Evolutionary conservation across 1,140 invertebrate genomes (phyloP).

Genomic region (Drosophila seguyi): DNA sequence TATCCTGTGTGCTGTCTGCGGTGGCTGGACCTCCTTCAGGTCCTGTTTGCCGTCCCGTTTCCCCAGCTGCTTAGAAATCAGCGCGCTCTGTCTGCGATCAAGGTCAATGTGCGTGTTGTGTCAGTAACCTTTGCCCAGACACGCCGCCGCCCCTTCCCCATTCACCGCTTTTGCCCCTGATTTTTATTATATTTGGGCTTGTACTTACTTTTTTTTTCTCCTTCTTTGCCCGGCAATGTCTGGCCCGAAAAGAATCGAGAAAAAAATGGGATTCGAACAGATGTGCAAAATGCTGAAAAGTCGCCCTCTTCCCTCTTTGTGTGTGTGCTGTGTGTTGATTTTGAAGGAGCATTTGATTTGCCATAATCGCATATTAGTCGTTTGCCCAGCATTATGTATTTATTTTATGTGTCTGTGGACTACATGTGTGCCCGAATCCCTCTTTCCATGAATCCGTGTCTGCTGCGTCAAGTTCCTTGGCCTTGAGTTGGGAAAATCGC

Average conservation of each 20-base stretch:
- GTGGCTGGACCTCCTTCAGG: not conserved
- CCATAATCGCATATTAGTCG: conserved; percentile 81
- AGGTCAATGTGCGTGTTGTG: conserved; percentile 83
- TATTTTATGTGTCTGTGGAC: conserved; percentile 67
- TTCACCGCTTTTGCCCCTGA: conserved; percentile 21
- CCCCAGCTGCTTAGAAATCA: conserved; percentile 44
- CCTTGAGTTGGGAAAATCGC: conserved; percentile 9
- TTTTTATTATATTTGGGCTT: conserved; percentile 75
- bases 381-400: conserved; percentile 73
- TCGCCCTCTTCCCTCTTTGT: conserved; percentile 21
- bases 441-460: not conserved
- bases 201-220: conserved; percentile 59
- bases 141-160: not conserved
- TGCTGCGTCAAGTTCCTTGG: conserved; percentile 10
- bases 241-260: conserved; percentile 41
- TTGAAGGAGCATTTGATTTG: conserved; percentile 74
- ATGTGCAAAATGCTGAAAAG: conserved; percentile 78
- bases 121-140: conserved; percentile 74
- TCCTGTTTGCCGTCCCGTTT: conserved; percentile 12
- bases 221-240: conserved; percentile 50
- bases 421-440: not conserved
- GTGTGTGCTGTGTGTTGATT: conserved; percentile 48
- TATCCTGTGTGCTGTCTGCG: conserved; percentile 21
- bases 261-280: conserved; percentile 67
- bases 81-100: conserved; percentile 68